Percentiles rank a stretch among this genome's conserved stretches.
phyloP scores from a whole-genome alignment of 2,888 invertebrate genomes.

The Stramonita haemastoma region DNA sequence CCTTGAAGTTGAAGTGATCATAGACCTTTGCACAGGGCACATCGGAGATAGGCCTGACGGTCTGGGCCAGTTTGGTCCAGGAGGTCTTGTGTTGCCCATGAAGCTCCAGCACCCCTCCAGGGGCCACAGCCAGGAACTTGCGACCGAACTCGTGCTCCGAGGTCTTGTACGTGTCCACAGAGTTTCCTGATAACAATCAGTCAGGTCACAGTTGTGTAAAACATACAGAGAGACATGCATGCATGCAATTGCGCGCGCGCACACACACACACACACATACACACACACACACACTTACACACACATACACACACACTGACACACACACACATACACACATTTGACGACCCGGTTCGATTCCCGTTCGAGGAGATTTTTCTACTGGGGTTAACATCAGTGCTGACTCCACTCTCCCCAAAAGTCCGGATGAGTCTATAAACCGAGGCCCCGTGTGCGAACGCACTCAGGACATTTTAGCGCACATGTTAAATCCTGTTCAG shows the following conservation, averaged over 20 bases:
- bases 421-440: too few species aligned
- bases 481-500: too few species aligned
- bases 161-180: background rate
- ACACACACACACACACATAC: too few species aligned
- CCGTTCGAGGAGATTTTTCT: too few species aligned
- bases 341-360: too few species aligned
- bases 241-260: too few species aligned
- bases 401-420: too few species aligned
- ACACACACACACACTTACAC: too few species aligned
- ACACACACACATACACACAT: background rate
- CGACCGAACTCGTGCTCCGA: constrained; percentile 52
- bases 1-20: background rate
- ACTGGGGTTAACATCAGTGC: too few species aligned
- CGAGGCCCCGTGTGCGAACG: too few species aligned
- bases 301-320: too few species aligned
- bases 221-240: background rate
- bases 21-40: background rate
- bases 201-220: background rate
- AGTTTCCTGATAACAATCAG: background rate
- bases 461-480: too few species aligned
- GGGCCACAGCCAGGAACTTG: constrained; percentile 63
- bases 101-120: constrained; percentile 60
- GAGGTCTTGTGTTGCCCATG: constrained; percentile 60
- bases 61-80: constrained; percentile 61
- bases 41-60: constrained; percentile 37